phyloP scores from a whole-genome alignment of 2,888 invertebrate species.

The Himalopsyche anomala region DNA sequence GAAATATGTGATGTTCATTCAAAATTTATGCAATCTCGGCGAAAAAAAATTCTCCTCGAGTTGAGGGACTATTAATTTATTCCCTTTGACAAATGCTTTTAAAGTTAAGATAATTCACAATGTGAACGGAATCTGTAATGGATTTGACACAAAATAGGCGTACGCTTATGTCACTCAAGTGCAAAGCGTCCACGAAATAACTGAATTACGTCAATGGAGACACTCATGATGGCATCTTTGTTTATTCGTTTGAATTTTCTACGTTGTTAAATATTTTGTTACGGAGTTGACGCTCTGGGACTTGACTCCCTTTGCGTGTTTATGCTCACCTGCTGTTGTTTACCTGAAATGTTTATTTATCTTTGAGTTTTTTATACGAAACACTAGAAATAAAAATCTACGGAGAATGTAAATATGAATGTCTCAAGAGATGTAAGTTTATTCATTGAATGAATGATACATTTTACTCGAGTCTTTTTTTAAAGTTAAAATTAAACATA shows the following conservation, averaged over 20 bases:
- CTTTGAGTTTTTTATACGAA: conserved; percentile 9
- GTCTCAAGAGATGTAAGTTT: conserved; percentile 1
- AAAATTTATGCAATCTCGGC: too few species aligned
- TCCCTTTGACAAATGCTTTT: too few species aligned
- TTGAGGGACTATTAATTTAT: too few species aligned
- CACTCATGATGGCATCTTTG: conserved; percentile 16
- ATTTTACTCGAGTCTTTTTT: too few species aligned
- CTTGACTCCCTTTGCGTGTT: conserved; percentile 31
- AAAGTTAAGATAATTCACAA: too few species aligned
- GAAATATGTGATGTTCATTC: too few species aligned
- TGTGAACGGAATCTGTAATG: not conserved
- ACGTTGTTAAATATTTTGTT: conserved; percentile 42
- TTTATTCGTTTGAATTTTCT: conserved; percentile 40
- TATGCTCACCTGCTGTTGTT: conserved; percentile 39
- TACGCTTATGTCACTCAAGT: not conserved
- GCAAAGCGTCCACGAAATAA: conserved; percentile 22
- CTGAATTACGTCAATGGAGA: conserved; percentile 31
- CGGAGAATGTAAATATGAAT: not conserved
- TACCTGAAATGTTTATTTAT: conserved; percentile 31
- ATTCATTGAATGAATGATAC: not conserved
- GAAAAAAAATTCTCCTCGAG: too few species aligned
- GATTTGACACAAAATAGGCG: not conserved
- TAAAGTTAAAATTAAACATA: too few species aligned
- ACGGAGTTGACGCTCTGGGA: conserved; percentile 28
- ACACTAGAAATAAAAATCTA: conserved; percentile 7